Base-by-base conservation (phyloP, 30 jellyfish, hydroid and myxozoan species). In the Aurelia sp. region DNA sequence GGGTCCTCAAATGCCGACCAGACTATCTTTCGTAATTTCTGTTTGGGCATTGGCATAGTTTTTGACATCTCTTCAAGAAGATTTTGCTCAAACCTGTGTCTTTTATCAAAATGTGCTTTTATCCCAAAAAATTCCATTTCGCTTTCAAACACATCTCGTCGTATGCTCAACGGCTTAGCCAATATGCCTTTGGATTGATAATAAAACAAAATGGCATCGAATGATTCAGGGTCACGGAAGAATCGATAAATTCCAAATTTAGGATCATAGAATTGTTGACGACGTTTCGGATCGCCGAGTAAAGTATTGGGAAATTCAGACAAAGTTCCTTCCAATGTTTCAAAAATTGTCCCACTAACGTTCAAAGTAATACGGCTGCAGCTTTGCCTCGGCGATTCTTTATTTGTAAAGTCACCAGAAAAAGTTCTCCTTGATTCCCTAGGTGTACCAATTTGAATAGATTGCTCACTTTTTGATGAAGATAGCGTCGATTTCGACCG, bases 141-240 rank as follows among this genome's bases (percentile, higher is more conserved):
- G 24, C 72, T 70, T 64, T 70, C 70, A 59, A 92, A 92, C 13
- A 27, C 63, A 13, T 81, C 80, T 27, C 98, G 86, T 17, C 63
- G 71, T 7, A 92, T 76, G 77, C 70, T 53, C 30, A 33, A 74
- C 22, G 98, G 96, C 66, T 70, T 82, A 15, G 98, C 72, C 65
- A 91, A 85, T 2, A 88, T 92, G 33, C 98, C 98, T 18, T 78
- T 86, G 8, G 98, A 91, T 71, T 91, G 98, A 66, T 91, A 91
- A 78, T 91, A 91, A 73, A 92, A 92, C 86, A 92, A 77, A 55
- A 92, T 84, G 22, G 98, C 97, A 51, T 88, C 90, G 67, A 92
- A 92, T 7, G 97, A 92, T 8, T 20, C 41, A 12, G 85, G 84
- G 41, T 92, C 95, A 35, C 98, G 88, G 27, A 77, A 78, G 57